These are phyloP conservation scores for Brachionichthys hirsutus DNA, from an alignment of 2,113 vertebrate genomes.

Conservation along the genomic window DNA sequence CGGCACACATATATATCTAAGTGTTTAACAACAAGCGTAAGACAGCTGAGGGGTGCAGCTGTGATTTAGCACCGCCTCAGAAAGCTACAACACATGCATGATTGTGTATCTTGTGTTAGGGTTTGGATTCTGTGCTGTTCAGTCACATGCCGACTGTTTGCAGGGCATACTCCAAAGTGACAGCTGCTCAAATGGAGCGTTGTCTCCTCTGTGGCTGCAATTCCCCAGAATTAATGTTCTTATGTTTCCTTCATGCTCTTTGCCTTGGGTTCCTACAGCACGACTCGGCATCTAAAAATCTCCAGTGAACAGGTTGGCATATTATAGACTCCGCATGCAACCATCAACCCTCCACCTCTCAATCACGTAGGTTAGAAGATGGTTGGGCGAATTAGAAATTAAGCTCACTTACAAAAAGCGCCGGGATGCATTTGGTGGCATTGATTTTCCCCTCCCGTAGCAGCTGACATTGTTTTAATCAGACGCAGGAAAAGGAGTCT, in stretches of 20 bases:
- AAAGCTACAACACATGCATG: constrained; percentile 5
- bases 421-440: constrained; percentile 7
- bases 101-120: constrained; percentile 9
- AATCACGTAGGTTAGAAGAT: not conserved
- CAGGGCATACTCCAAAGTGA: constrained; percentile 8
- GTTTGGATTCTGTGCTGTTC: not conserved
- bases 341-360: not conserved
- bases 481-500: constrained; percentile 43
- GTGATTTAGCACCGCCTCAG: constrained; percentile 21
- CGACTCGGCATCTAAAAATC: not conserved
- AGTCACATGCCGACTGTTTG: constrained; percentile 8
- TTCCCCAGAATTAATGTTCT: constrained; percentile 10
- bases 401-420: constrained; percentile 2
- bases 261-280: too few relatives aligned
- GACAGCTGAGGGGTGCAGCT: constrained; percentile 18
- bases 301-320: not conserved
- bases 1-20: constrained; percentile 5
- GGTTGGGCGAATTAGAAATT: constrained; percentile 24
- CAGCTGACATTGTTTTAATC: constrained; percentile 49
- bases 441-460: constrained; percentile 28
- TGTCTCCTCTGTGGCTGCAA: constrained; percentile 5
- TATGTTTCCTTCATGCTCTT: not conserved
- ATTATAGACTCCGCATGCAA: not conserved
- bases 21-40: constrained; percentile 14
- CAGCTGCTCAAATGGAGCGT: constrained; percentile 24